Base-by-base conservation (phyloP, 2,888 invertebrate species). In the Scaptomyza reducta region DNA sequence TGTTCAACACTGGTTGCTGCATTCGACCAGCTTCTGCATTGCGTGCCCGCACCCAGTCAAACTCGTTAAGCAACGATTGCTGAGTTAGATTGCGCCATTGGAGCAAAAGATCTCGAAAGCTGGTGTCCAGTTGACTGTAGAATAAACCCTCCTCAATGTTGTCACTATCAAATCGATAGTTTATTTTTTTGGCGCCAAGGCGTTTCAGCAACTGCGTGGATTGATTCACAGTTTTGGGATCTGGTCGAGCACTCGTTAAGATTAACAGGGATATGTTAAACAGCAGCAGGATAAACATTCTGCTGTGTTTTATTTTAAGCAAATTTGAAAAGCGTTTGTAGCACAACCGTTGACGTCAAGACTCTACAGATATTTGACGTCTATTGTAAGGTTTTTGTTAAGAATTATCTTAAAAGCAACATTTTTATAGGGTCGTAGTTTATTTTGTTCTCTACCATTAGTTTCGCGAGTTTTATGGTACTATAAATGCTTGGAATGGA, bases 31-130 rank as follows among this genome's bases (percentile, higher is more conserved):
- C 13, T 6, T 50, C 42, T 0, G 53, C 1, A n/a, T 50, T 63
- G 0, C 49, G 29, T 6, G 9, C 41, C 0, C 56, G 29, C 10
- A 77, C 27, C 27, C 45, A 53, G 0, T 77, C 59, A 29, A 77
- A 49, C 6, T 65, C 27, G 0, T 13, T n/a, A 1, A 77, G 22
- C 18, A 38, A 7, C 41, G 25, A 10, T 1, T 41, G 64, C 9
- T 72, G 77, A 2, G 77, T 22, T 10, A 45, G 7, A 6, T 77
- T 73, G 10, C 72, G 77, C 7, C 22, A 0, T 9, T 56, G 22
- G 6, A 71, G 49, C 13, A 73, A 2, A 4, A 16, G 0, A 9
- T 65, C 41, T 0, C 72, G 72, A 16, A 71, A 13, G 10, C 11
- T 33, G 22, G 6, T 33, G 18, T 73, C 72, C 49, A 73, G 38